Percentiles rank a stretch among this genome's conserved stretches.
These are phyloP conservation scores for Glossophaga mutica DNA, from an alignment of 2,797 vertebrate species.

Conservation along the genomic window DNA sequence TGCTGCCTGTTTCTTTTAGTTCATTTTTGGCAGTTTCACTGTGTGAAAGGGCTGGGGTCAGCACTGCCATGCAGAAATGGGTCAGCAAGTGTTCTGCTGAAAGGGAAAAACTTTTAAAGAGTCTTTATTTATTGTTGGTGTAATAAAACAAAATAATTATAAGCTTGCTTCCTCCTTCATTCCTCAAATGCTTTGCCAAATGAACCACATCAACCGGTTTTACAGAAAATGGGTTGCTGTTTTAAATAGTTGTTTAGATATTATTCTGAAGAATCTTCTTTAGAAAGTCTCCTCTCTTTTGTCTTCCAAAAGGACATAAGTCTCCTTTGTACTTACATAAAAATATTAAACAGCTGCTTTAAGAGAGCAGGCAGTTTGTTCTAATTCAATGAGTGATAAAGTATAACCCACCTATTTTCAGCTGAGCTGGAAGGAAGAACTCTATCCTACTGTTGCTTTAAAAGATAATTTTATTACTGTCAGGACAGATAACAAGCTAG, in stretches of 20 bases:
- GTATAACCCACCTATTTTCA: constrained; percentile 20
- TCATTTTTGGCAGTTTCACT: constrained; percentile 64
- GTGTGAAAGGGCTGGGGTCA: constrained; percentile 71
- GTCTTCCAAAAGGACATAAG: constrained; percentile 23
- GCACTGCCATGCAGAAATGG: constrained; percentile 36
- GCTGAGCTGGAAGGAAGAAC: constrained; percentile 29
- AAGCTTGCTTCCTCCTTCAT: constrained; percentile 41
- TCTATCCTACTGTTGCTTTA: constrained; percentile 37
- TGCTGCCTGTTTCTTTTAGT: constrained; percentile 35
- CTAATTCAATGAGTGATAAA: constrained; percentile 13
- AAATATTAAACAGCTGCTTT: constrained; percentile 34
- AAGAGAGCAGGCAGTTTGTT: constrained; percentile 25
- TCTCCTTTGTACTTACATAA: constrained; percentile 46
- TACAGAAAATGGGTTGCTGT: constrained; percentile 49
- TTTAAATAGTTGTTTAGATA: constrained; percentile 51
- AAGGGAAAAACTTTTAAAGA: constrained; percentile 58
- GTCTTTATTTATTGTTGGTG: constrained; percentile 66
- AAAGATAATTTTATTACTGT: constrained; percentile 53
- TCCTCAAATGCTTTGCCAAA: constrained; percentile 70
- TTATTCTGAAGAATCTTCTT: constrained; percentile 52
- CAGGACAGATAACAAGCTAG: constrained; percentile 31
- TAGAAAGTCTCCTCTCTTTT: constrained; percentile 28
- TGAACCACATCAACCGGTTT: constrained; percentile 69
- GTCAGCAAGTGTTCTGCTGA: constrained; percentile 59
- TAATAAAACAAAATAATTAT: constrained; percentile 59